Evolutionary conservation across 2,113 vertebrate genomes (phyloP).

Genomic region (Istiophorus platypterus): DNA sequence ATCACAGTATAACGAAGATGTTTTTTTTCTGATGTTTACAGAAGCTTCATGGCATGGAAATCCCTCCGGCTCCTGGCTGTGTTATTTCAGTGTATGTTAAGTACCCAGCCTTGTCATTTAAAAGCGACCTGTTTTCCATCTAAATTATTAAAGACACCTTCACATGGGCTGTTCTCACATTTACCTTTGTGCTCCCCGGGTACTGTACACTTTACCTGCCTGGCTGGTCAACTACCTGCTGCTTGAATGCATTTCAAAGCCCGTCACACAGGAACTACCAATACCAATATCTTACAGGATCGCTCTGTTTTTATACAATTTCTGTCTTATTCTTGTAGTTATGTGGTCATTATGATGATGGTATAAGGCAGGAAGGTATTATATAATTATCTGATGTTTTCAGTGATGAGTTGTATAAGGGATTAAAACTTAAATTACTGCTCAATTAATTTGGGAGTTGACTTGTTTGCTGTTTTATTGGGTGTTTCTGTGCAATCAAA

Average conservation of each 20-base stretch:
- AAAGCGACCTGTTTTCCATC: constrained; percentile 75
- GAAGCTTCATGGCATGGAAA: constrained; percentile 26
- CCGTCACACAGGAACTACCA: not conserved
- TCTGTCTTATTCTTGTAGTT: not conserved
- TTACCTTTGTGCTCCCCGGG: constrained; percentile 58
- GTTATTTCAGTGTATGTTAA: constrained; percentile 56
- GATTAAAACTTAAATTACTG: not conserved
- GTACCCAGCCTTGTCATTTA: constrained; percentile 53
- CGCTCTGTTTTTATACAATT: not conserved
- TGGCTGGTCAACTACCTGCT: constrained; percentile 52
- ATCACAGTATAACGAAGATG: constrained; percentile 11
- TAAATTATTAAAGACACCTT: constrained; percentile 80
- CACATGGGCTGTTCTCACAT: constrained; percentile 62
- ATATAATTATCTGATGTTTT: no score
- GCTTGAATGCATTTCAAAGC: constrained; percentile 7
- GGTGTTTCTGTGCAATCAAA: no score
- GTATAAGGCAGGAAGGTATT: no score
- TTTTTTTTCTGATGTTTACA: constrained; percentile 17
- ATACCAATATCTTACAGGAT: not conserved
- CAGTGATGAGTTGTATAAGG: no score
- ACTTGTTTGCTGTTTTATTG: no score
- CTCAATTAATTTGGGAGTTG: no score
- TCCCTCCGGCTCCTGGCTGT: constrained; percentile 27
- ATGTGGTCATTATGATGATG: not conserved
- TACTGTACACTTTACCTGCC: constrained; percentile 60